Evolutionary conservation across 2,888 invertebrate genomes (phyloP), one percentile per base, ranked within the genome.

Genomic region (Charanyca ferruginea): DNA sequence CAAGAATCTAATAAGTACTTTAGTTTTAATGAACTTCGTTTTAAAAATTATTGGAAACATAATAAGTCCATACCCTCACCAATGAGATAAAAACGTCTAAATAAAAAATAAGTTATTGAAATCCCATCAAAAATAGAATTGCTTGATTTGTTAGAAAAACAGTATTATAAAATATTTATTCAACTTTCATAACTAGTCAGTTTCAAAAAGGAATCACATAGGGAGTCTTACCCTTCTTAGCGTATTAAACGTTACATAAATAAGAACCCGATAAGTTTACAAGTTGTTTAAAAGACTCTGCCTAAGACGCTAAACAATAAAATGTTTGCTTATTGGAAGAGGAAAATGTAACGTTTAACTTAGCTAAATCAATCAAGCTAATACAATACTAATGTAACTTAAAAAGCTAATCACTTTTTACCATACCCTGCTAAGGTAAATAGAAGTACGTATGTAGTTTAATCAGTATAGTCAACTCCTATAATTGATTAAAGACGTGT

Each of bases 91-190:
- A 73, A 72, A 79, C 13, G 47, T 44, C 28, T 65, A 28, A 59
- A 76, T 53, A 67, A 68, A 72, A 66, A 64, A 70, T 44, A 60
- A 45, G 45, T 75, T 18, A 48, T 69, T 61, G 60, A 67, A 77
- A 73, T 68, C 57, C 60, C 61, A 54, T 81, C 68, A 67, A 83
- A 80, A 83, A 82, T 82, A 82, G 38, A 63, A 79, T 74, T 61
- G 57, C 47, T 72, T 71, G 70, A 47, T 63, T 28, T 55, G 20
- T 41, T 48, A 47, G 49, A 77, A 71, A 69, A 77, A 64, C 45
- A 49, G 78, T 72, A 47, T 72, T 75, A 68, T 72, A 79, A 65
- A 70, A 78, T 78, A 78, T 49, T 47, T 62, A 52, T 70, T 66
- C 2, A 42, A 52, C 16, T 52, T 51, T 66, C 58, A 51, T 61